These are phyloP conservation scores for Anguilla japonica DNA, from an alignment of 2,113 vertebrate genomes.

Conservation along the genomic window DNA sequence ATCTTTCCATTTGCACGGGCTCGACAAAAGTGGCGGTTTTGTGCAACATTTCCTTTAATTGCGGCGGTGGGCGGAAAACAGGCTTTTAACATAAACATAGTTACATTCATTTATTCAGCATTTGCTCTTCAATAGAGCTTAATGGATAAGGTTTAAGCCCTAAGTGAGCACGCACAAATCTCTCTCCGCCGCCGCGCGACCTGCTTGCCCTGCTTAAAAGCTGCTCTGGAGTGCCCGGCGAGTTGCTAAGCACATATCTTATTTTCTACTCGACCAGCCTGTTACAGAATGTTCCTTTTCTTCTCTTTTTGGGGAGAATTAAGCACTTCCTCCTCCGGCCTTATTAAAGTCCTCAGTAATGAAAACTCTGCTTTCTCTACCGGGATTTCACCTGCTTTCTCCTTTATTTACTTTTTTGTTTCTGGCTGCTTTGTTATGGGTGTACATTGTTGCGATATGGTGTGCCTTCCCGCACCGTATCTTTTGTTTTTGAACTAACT, in stretches of 20 bases:
- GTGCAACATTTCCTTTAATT: constrained; percentile 91
- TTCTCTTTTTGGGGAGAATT: constrained; percentile 42
- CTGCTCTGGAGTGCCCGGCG: constrained; percentile 56
- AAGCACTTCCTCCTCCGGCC: constrained; percentile 37
- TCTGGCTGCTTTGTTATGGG: neutral
- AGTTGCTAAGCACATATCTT: constrained; percentile 67
- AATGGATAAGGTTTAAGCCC: constrained; percentile 87
- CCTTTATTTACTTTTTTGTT: neutral
- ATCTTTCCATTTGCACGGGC: constrained; percentile 88
- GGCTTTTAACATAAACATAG: constrained; percentile 91
- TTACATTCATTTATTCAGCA: constrained; percentile 87
- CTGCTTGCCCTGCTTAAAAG: constrained; percentile 73
- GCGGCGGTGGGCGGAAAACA: constrained; percentile 77
- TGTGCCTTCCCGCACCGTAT: neutral
- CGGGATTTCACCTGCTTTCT: neutral
- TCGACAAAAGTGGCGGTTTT: constrained; percentile 86
- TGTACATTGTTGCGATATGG: neutral
- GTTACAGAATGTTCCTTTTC: constrained; percentile 59
- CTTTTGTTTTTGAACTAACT: neutral
- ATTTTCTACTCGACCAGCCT: constrained; percentile 62
- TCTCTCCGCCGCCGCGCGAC: constrained; percentile 72
- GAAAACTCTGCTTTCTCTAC: neutral
- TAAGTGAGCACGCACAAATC: constrained; percentile 80
- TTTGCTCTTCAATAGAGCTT: constrained; percentile 89
- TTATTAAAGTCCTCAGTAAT: constrained; percentile 15